phyloP scores from a whole-genome alignment of 2,888 invertebrate species.

The Polymixis flavicincta region DNA sequence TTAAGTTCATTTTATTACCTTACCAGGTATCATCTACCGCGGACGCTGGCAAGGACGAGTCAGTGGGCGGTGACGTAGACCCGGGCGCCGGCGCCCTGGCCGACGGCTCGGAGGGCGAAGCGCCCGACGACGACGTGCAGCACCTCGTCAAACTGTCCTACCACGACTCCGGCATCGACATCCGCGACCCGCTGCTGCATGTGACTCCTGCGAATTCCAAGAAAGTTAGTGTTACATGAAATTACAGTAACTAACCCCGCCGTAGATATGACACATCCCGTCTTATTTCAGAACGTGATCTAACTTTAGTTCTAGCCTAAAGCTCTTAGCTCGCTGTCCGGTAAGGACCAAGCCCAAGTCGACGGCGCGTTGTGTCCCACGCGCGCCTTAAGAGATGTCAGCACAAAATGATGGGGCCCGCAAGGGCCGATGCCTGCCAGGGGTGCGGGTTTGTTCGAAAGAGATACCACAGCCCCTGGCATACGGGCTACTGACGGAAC shows the following conservation, averaged over 20 bases:
- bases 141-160: slow-evolving; percentile 95
- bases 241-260: neutral
- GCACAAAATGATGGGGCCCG: too few relatives aligned
- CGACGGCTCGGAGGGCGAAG: slow-evolving; percentile 77
- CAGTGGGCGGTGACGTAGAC: slow-evolving; percentile 68
- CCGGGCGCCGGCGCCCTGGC: slow-evolving; percentile 65
- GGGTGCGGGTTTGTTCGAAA: too few relatives aligned
- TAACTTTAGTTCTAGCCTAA: too few relatives aligned
- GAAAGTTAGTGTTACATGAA: slow-evolving; percentile 85
- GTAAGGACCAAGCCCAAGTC: too few relatives aligned
- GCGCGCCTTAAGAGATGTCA: too few relatives aligned
- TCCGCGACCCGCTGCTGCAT: slow-evolving; percentile 93
- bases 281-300: too few relatives aligned
- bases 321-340: too few relatives aligned
- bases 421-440: too few relatives aligned
- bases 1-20: slow-evolving; percentile 3
- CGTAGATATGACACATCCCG: neutral
- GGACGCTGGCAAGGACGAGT: slow-evolving; percentile 75
- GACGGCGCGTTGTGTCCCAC: too few relatives aligned
- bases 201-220: slow-evolving; percentile 92
- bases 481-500: too few relatives aligned
- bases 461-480: too few relatives aligned
- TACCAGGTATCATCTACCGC: slow-evolving; percentile 84
- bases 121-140: slow-evolving; percentile 76
- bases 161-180: slow-evolving; percentile 97